Conservation (phyloP, 2,113 vertebrate species). For the Leucosticte australis region DNA sequence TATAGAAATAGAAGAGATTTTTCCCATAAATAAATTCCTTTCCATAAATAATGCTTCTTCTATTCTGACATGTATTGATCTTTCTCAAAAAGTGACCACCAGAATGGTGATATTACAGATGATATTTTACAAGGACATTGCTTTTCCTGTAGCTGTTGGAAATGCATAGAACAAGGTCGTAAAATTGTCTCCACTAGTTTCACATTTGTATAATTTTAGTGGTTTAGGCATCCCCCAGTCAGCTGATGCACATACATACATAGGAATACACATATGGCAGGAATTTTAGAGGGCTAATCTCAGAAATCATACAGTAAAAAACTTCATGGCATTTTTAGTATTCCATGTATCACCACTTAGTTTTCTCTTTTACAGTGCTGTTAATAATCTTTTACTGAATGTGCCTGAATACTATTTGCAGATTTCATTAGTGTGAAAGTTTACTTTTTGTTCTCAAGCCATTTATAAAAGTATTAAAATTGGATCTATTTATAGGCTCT, state of each 20-base stretch:
- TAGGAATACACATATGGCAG: neutral
- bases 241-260: neutral
- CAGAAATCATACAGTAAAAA: neutral
- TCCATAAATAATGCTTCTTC: neutral
- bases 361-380: neutral
- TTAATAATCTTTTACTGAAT: neutral
- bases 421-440: constrained; percentile 21
- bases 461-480: constrained; percentile 29
- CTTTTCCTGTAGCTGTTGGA: neutral
- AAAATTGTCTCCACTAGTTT: neutral
- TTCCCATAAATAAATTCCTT: neutral
- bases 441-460: constrained; percentile 32
- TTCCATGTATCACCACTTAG: neutral
- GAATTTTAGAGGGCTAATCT: neutral
- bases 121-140: neutral
- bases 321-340: neutral
- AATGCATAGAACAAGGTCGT: neutral
- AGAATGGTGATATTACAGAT: neutral
- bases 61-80: neutral
- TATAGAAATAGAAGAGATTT: neutral
- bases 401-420: neutral
- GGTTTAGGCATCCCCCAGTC: neutral
- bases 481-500: constrained; percentile 33
- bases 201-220: neutral
- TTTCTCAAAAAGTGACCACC: neutral